phyloP scores from a whole-genome alignment of 1,140 invertebrate species.

The Heliconius hermathena region DNA sequence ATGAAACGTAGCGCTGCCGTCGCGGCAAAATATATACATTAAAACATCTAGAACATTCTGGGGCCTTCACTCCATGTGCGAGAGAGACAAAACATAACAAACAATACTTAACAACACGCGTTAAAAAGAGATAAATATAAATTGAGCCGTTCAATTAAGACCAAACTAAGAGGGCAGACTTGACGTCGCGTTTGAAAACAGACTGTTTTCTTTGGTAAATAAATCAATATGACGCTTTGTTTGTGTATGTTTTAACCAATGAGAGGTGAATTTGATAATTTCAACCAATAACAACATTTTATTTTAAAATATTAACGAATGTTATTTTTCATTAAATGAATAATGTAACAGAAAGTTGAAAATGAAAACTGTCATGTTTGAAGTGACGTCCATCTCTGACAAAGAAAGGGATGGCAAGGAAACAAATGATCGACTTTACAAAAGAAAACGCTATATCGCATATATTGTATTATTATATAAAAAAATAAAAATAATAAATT shows the following conservation, averaged over 20 bases:
- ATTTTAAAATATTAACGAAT: slow-evolving; percentile 13
- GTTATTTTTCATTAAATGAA: neutral
- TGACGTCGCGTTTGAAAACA: slow-evolving; percentile 52
- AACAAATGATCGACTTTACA: neutral
- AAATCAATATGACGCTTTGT: slow-evolving; percentile 1
- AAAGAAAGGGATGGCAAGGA: slow-evolving; percentile 25
- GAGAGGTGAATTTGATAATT: neutral
- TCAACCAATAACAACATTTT: slow-evolving; percentile 23
- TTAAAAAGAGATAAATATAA: slow-evolving; percentile 76
- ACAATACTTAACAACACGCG: neutral
- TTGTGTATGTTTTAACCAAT: slow-evolving; percentile 37
- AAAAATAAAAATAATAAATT: neutral
- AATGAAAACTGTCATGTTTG: slow-evolving; percentile 25
- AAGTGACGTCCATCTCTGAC: slow-evolving; percentile 22
- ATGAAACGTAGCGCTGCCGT: slow-evolving; percentile 76
- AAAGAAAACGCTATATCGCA: neutral
- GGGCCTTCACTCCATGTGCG: slow-evolving; percentile 69
- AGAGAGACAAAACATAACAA: slow-evolving; percentile 59
- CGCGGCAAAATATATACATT: slow-evolving; percentile 81
- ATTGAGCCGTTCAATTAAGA: slow-evolving; percentile 59
- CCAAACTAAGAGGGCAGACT: slow-evolving; percentile 51
- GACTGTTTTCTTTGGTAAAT: slow-evolving; percentile 49
- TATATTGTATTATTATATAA: neutral
- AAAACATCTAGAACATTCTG: slow-evolving; percentile 82
- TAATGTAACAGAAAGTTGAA: neutral